These are phyloP conservation scores for Eleutherodactylus coqui DNA, from an alignment of 2,797 vertebrate genomes.

Conservation along the genomic window DNA sequence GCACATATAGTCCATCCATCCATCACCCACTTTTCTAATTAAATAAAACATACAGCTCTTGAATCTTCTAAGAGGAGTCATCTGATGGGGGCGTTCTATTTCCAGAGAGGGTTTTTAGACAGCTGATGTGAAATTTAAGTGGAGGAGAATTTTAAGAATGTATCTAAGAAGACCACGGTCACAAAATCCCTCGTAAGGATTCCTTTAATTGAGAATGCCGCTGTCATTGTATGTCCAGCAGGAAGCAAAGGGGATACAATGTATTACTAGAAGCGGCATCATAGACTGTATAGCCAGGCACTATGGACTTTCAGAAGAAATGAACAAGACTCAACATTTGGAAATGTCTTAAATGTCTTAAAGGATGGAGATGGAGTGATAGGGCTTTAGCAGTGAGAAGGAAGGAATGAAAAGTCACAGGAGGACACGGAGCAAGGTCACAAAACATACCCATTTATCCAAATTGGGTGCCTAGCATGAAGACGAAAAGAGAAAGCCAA, in stretches of 20 bases:
- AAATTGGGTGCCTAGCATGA: slow-evolving; percentile 75
- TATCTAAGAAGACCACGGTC: slow-evolving; percentile 17
- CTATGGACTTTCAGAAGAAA: background rate
- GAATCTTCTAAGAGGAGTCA: background rate
- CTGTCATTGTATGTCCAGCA: slow-evolving; percentile 20
- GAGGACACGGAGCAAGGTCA: slow-evolving; percentile 66
- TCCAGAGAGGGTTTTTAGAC: slow-evolving; percentile 33
- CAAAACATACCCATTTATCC: slow-evolving; percentile 80
- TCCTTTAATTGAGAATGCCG: background rate
- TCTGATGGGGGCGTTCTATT: slow-evolving; percentile 34
- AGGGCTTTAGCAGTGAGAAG: slow-evolving; percentile 40
- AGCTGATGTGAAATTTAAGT: slow-evolving; percentile 44
- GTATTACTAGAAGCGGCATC: background rate
- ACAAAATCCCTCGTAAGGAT: slow-evolving; percentile 37
- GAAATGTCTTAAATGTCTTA: background rate
- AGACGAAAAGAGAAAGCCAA: slow-evolving; percentile 65
- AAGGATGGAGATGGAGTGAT: slow-evolving; percentile 32
- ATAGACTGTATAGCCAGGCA: background rate
- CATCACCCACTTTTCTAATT: background rate
- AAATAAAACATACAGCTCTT: background rate
- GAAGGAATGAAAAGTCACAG: slow-evolving; percentile 54
- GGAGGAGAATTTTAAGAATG: slow-evolving; percentile 11
- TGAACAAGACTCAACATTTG: background rate
- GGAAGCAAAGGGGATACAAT: slow-evolving; percentile 31
- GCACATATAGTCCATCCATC: background rate